Conservation (phyloP, 1,140 invertebrate genomes). For the Caerostris darwini region DNA sequence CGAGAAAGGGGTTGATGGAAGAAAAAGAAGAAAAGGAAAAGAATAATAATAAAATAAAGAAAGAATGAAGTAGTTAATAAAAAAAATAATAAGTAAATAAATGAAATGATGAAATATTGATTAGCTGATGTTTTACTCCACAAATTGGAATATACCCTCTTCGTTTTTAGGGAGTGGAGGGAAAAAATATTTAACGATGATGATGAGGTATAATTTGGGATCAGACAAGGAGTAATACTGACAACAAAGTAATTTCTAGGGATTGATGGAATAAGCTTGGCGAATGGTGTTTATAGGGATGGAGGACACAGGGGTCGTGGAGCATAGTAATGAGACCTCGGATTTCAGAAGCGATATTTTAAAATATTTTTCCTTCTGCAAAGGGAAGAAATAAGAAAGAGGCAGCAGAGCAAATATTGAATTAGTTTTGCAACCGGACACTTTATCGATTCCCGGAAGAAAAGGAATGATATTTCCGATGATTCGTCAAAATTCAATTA, state of each 20-base stretch:
- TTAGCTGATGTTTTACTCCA: slow-evolving; percentile 75
- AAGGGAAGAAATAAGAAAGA: neutral
- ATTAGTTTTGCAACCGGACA: slow-evolving; percentile 75
- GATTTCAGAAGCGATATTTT: slow-evolving; percentile 74
- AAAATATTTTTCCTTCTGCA: slow-evolving; percentile 68
- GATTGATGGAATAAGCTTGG: slow-evolving; percentile 61
- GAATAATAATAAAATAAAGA: slow-evolving; percentile 22
- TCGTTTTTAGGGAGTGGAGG: neutral
- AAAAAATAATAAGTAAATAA: slow-evolving; percentile 48
- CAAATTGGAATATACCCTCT: slow-evolving; percentile 53
- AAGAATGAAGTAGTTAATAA: slow-evolving; percentile 58
- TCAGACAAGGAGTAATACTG: slow-evolving; percentile 70
- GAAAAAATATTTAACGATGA: slow-evolving; percentile 72
- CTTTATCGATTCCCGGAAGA: slow-evolving; percentile 57
- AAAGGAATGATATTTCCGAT: slow-evolving; percentile 61
- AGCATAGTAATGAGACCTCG: slow-evolving; percentile 56
- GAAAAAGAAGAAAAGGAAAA: slow-evolving; percentile 7
- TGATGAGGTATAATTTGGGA: slow-evolving; percentile 75
- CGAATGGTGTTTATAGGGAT: slow-evolving; percentile 71
- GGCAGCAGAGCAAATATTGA: slow-evolving; percentile 70
- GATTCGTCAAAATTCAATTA: slow-evolving; percentile 70
- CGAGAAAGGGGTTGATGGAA: neutral
- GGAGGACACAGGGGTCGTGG: neutral
- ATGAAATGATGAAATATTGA: slow-evolving; percentile 73
- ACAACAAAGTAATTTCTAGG: slow-evolving; percentile 72